Conservation (phyloP, 2,113 vertebrate genomes). For the Ellobius talpinus region DNA sequence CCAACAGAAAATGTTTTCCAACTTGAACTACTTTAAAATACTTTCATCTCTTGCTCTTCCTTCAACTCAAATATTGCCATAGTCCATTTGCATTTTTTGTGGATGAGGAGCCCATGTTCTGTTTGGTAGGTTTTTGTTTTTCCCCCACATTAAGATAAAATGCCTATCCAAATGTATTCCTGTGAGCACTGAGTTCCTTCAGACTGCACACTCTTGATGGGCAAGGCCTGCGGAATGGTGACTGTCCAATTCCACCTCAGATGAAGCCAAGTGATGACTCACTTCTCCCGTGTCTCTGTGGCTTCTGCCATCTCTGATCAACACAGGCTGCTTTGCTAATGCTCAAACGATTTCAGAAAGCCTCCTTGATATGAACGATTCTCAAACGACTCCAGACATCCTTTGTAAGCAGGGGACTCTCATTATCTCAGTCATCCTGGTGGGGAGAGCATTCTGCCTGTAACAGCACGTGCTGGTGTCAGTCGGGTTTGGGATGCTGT, state of each 20-base stretch:
- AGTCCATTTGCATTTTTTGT: conserved; percentile 7
- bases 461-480: background rate
- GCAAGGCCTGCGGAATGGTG: background rate
- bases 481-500: background rate
- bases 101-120: conserved; percentile 24
- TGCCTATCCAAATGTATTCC: background rate
- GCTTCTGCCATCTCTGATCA: background rate
- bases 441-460: background rate
- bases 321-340: background rate
- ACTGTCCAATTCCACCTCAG: background rate
- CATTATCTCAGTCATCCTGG: background rate
- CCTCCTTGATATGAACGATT: background rate
- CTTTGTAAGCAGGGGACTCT: background rate
- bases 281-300: background rate
- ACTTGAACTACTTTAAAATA: conserved; percentile 16
- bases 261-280: background rate
- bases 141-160: conserved; percentile 52
- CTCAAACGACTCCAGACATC: background rate
- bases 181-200: background rate
- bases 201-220: background rate
- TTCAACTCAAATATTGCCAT: conserved; percentile 8
- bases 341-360: background rate
- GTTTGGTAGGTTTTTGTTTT: conserved; percentile 53
- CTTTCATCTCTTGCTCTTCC: background rate
- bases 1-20: background rate